Base-by-base conservation (phyloP, 2,797 vertebrate species). In the Columba guinea region DNA sequence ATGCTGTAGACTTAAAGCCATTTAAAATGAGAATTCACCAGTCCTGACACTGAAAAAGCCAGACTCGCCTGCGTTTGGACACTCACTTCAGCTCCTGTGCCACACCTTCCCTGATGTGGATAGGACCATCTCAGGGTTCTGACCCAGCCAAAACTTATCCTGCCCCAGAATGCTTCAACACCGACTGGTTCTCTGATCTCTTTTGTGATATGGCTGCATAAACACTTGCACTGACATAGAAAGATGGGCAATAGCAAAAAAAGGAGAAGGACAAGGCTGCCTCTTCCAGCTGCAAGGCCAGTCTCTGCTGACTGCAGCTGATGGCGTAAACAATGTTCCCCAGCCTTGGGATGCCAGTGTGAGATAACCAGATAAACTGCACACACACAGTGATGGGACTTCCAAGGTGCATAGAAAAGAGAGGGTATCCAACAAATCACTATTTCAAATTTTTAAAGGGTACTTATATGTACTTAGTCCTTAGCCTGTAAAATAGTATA, bases 231-330 rank as follows among this genome's bases (percentile, higher is more conserved):
- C 41, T 87, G 62, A 58, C 21, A 15, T 20, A 56, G 44, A 68
- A 74, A 34, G 22, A 10, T 5, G 17, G n/a, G 24, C 32, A 49
- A 55, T 5, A 56, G 52, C n/a, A 24, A 32, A 39, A 49, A 39
- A 44, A 14, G 39, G 39, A 87, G 35, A 63, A 75, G 56, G 67
- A 58, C 76, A 62, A 90, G 90, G 87, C 41, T 53, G 34, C 13
- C 41, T 62, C 39, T 62, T 65, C 39, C 56, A 70, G 70, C 28
- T 73, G 23, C 75, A 93, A 74, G 82, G 88, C 21, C 78, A 69
- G 11, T 34, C 68, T 10, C 59, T 86, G 64, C 52, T 4, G 4
- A 26, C 32, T 9, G 34, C 22, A 19, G 28, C 2, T 52, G 77
- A 23, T 67, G 62, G 55, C 5, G 1, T 81, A 84, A 87, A 62